phyloP scores from a whole-genome alignment of 2,888 invertebrate species.

The Athripsodes cinereus region DNA sequence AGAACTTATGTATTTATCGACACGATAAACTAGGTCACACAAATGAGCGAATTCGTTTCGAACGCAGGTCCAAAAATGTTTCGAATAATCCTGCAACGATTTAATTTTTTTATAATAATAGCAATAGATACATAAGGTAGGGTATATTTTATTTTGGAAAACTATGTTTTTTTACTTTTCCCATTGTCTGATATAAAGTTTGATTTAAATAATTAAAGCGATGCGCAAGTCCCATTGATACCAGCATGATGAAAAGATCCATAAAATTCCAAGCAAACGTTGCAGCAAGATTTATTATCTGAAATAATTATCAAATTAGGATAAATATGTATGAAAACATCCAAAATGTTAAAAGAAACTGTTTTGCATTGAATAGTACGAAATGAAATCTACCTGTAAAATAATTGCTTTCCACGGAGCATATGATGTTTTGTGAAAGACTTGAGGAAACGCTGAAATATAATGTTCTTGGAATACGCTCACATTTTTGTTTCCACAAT shows the following conservation, averaged over 20 bases:
- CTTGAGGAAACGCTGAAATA: conserved; percentile 37
- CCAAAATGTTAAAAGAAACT: no score
- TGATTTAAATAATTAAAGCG: conserved; percentile 59
- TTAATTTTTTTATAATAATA: neutral
- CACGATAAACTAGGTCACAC: conserved; percentile 51
- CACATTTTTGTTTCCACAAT: conserved; percentile 32
- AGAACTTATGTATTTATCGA: conserved; percentile 56
- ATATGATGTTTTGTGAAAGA: conserved; percentile 39
- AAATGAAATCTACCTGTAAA: conserved; percentile 37
- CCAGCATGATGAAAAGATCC: conserved; percentile 64
- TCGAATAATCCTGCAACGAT: conserved; percentile 39
- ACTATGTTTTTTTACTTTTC: conserved; percentile 39
- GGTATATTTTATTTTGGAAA: neutral
- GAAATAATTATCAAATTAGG: neutral
- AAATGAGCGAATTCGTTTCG: conserved; percentile 61
- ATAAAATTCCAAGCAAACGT: conserved; percentile 71
- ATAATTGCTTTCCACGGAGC: conserved; percentile 40
- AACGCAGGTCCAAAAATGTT: conserved; percentile 58
- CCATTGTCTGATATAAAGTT: conserved; percentile 42
- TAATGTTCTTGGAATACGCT: conserved; percentile 29
- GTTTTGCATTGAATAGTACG: no score
- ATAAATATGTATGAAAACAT: neutral
- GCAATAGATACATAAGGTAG: neutral
- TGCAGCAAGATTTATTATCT: conserved; percentile 42
- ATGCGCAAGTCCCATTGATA: conserved; percentile 61